Evolutionary conservation across 2,888 invertebrate genomes (phyloP), one percentile per base, ranked within the genome.

Genomic region (Ophion slaviceki): DNA sequence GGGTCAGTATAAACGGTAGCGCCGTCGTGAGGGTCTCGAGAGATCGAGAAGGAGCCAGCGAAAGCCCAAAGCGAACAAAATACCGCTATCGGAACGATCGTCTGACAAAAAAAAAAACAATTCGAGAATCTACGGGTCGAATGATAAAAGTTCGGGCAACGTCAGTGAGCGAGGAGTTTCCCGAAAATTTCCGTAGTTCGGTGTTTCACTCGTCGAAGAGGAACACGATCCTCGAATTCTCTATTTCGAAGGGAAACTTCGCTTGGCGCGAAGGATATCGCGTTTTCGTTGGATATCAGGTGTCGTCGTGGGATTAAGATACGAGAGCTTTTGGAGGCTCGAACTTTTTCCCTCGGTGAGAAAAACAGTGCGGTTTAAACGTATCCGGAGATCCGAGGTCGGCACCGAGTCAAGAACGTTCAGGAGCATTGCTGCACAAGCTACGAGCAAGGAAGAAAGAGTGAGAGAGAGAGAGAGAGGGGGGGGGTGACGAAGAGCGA

Each of bases 1-100:
- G 83, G 83, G 90, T 90, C 91, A 92, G 92, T 92, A 90, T 90
- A 90, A 92, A 89, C 90, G 92, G 90, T 90, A 89, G 75, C 83
- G 89, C 90, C 90, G 91, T 89, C 90, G 91, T 88, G 90, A 89
- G 89, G 90, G 90, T 90, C 89, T 86, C 86, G 86, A 68, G 68
- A 81, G 75, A 78, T 74, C 86, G 28, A n/a, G 40, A n/a, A 53
- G 61, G 8, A 70, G 62, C 53, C 32, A 68, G 68, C 66, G 36
- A 67, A 57, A 47, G 47, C 47, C 64, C 67, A 7, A 76, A 47
- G 57, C 61, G 14, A 47, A 57, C 24, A 17, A 70, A 61, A 61
- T 59, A 40, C 0, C 6, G 24, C n/a, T 5, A 8, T 32, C 11
- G 40, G 59, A 20, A n/a, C 3, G 76, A n/a, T n/a, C n/a, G n/a